Conservation (phyloP, 2,113 vertebrate genomes). For the Xenopus laevis region DNA sequence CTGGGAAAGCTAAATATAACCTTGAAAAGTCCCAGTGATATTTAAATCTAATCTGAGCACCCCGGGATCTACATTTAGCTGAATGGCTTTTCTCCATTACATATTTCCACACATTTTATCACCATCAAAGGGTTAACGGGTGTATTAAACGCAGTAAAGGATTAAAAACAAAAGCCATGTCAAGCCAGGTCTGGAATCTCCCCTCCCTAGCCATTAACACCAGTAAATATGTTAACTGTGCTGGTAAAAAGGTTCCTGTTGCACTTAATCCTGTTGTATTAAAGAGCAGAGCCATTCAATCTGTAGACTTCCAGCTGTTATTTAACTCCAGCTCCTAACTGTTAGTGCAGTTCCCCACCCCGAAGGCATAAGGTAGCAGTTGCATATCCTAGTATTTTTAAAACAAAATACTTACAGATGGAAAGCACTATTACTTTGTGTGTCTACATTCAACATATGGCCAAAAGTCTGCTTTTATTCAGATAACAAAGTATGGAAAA, state of each 20-base stretch:
- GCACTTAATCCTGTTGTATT: neutral
- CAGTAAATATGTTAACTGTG: conserved; percentile 2
- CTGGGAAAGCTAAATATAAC: conserved; percentile 25
- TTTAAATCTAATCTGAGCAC: conserved; percentile 1
- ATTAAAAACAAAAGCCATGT: conserved; percentile 7
- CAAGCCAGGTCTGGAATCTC: conserved; percentile 3
- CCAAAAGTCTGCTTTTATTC: too few species aligned
- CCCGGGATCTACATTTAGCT: neutral
- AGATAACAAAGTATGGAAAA: too few species aligned
- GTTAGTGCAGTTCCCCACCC: too few species aligned
- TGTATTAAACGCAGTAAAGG: conserved; percentile 16
- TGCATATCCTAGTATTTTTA: too few species aligned
- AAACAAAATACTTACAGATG: too few species aligned
- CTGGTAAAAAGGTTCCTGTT: neutral
- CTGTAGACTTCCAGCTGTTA: too few species aligned
- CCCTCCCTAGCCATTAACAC: neutral
- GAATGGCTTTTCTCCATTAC: neutral
- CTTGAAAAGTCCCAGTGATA: conserved; percentile 2
- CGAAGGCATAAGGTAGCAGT: too few species aligned
- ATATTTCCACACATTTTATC: neutral
- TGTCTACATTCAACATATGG: too few species aligned
- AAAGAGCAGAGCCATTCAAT: neutral
- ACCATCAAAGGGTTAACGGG: conserved; percentile 13
- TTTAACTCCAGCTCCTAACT: too few species aligned
- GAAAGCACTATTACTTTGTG: too few species aligned